phyloP scores from a whole-genome alignment of 2,797 vertebrate species.

The Poeciliopsis infans region DNA sequence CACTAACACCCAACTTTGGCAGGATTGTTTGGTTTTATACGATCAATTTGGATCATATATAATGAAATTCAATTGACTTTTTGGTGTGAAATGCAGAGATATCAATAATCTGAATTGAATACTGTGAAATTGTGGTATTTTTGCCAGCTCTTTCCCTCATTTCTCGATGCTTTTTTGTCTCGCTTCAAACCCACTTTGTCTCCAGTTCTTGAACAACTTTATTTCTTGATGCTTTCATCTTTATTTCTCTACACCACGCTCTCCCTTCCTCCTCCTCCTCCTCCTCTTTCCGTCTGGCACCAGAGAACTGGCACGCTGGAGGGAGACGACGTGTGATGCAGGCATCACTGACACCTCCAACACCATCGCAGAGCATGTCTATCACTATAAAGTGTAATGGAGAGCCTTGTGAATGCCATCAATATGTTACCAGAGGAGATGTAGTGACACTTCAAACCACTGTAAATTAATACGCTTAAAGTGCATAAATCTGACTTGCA shows the following conservation, averaged over 20 bases:
- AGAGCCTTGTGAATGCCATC: slow-evolving; percentile 54
- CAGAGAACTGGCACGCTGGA: slow-evolving; percentile 58
- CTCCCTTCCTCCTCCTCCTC: slow-evolving; percentile 26
- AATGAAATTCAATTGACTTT: background rate
- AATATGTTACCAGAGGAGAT: slow-evolving; percentile 55
- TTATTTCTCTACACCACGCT: slow-evolving; percentile 39
- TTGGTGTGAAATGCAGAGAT: background rate
- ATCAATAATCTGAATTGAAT: background rate
- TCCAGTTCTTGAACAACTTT: slow-evolving; percentile 28
- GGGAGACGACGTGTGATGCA: slow-evolving; percentile 56
- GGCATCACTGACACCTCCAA: slow-evolving; percentile 54
- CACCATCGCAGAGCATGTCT: slow-evolving; percentile 54
- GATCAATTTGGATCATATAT: background rate
- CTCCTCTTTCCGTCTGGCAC: slow-evolving; percentile 61
- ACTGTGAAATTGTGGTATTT: background rate
- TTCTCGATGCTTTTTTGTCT: slow-evolving; percentile 15
- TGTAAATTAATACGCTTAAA: slow-evolving; percentile 19
- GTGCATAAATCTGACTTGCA: background rate
- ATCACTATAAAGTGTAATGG: slow-evolving; percentile 53
- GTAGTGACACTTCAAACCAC: slow-evolving; percentile 35
- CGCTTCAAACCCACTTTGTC: slow-evolving; percentile 39
- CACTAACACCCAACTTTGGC: background rate
- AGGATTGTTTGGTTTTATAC: background rate
- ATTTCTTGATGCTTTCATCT: slow-evolving; percentile 51
- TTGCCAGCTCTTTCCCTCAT: slow-evolving; percentile 8